phyloP scores from a whole-genome alignment of 2,888 invertebrate species.

The Eurytoma adleriae region DNA sequence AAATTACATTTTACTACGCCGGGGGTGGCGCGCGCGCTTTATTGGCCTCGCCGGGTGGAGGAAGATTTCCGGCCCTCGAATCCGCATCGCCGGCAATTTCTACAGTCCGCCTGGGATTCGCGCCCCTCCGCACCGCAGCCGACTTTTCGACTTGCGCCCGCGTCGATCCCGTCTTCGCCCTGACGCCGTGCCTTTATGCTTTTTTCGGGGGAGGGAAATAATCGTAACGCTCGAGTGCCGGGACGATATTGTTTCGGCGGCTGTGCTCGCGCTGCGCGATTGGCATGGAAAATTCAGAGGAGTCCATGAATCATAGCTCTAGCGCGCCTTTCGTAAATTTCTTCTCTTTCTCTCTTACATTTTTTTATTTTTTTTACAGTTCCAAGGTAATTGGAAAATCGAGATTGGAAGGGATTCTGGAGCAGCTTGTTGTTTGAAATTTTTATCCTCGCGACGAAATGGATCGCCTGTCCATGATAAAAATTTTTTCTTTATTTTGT shows the following conservation, averaged over 20 bases:
- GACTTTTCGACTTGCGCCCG: background rate
- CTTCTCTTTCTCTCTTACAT: no score
- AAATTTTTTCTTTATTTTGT: no score
- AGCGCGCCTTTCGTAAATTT: no score
- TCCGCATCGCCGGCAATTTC: conserved; percentile 53
- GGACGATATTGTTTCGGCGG: background rate
- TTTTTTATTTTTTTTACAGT: no score
- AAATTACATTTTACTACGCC: conserved; percentile 65
- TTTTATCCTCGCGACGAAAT: no score
- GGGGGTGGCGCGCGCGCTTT: conserved; percentile 62
- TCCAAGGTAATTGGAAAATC: no score
- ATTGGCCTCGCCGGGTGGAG: conserved; percentile 60
- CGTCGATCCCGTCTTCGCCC: background rate
- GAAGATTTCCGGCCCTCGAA: conserved; percentile 51
- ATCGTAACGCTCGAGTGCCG: background rate
- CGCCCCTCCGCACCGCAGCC: background rate
- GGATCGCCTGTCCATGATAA: no score
- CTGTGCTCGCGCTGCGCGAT: background rate
- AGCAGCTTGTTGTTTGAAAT: no score
- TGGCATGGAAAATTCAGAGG: background rate
- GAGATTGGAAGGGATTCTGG: no score
- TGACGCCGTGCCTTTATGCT: background rate
- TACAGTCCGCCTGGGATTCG: conserved; percentile 26
- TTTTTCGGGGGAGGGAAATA: background rate
- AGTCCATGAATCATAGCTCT: no score